Evolutionary conservation across 2,797 vertebrate species (phyloP).

Genomic region (Falco cherrug): DNA sequence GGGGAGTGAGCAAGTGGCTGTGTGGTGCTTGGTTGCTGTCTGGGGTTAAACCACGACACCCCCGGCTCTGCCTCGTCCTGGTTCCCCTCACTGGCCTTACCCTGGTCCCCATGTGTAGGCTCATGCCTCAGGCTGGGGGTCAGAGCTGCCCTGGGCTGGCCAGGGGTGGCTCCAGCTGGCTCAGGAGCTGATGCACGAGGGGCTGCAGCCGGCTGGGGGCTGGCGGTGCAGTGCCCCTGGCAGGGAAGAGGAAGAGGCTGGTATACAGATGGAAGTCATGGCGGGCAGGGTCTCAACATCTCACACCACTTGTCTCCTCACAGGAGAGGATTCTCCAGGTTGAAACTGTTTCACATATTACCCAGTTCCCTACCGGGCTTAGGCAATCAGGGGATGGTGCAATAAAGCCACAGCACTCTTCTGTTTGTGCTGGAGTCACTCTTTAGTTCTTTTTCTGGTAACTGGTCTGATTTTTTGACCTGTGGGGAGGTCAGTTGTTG

Average conservation of each 20-base stretch:
- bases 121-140: neutral
- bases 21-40: no score
- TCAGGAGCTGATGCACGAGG: neutral
- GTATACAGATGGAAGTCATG: rapidly evolving
- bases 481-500: neutral
- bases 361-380: neutral
- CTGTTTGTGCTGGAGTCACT: rapidly evolving
- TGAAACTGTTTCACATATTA: neutral
- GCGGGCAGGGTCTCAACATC: rapidly evolving
- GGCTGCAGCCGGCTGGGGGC: rapidly evolving
- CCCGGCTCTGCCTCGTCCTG: neutral
- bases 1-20: no score
- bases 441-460: neutral
- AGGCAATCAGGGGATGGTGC: rapidly evolving
- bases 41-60: no score
- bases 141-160: neutral
- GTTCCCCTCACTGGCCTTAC: neutral
- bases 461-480: neutral
- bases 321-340: neutral
- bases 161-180: neutral
- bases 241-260: neutral
- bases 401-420: rapidly evolving
- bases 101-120: no score
- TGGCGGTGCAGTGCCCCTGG: no score
- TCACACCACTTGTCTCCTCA: neutral